Evolutionary conservation across 2,113 vertebrate species (phyloP).

Genomic region (Odocoileus virginianus): DNA sequence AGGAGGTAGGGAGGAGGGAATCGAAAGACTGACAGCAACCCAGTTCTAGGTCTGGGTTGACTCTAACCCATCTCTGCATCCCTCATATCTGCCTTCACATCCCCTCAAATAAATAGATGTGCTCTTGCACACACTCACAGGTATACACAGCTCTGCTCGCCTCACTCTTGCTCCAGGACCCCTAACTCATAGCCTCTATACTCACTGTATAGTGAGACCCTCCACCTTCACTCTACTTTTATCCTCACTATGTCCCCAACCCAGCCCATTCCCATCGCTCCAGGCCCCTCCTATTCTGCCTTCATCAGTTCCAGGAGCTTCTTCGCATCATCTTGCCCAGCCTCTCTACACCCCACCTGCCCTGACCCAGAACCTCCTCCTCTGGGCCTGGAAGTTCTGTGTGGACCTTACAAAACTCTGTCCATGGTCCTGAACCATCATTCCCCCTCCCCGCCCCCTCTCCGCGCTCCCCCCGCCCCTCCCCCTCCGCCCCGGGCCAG

Average conservation of each 20-base stretch:
- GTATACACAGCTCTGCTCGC: not conserved
- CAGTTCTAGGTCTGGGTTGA: not conserved
- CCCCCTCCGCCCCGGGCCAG: not conserved
- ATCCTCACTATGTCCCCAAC: not conserved
- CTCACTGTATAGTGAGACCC: not conserved
- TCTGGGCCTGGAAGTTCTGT: not conserved
- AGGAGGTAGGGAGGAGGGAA: not conserved
- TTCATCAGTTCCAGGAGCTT: not conserved
- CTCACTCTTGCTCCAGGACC: not conserved
- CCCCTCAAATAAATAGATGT: not conserved
- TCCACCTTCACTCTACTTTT: not conserved
- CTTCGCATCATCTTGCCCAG: not conserved
- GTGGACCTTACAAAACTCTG: rapidly evolving
- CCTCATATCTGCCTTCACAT: not conserved
- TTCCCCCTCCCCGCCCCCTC: rapidly evolving
- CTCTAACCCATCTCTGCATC: not conserved
- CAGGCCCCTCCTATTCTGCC: not conserved
- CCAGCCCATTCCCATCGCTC: not conserved
- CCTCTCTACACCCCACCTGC: not conserved
- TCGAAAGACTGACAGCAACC: not conserved
- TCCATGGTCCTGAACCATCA: slow-evolving; percentile 45
- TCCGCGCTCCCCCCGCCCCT: rapidly evolving
- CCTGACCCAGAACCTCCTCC: too few relatives aligned
- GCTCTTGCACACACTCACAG: rapidly evolving
- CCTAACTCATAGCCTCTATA: not conserved